Percentiles rank a stretch among this genome's conserved stretches.
Evolutionary conservation across 2,888 invertebrate species (phyloP).

Genomic region (Glyphotaelius pellucidus): DNA sequence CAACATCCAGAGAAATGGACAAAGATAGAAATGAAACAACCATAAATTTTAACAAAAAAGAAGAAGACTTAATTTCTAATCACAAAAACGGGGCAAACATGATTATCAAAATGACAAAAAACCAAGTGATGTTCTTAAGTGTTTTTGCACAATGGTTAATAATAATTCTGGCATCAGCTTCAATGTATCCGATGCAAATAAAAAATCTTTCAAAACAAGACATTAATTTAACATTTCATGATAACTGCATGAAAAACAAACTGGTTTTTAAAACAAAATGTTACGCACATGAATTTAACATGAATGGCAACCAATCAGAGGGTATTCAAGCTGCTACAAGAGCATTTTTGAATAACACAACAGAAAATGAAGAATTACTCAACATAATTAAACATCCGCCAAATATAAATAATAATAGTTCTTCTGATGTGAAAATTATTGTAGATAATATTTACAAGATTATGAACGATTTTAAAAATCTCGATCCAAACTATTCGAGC

Average conservation of each 20-base stretch:
- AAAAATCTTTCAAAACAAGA: conserved; percentile 62
- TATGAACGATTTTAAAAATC: conserved; percentile 26
- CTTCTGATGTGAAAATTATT: conserved; percentile 18
- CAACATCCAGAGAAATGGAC: background rate
- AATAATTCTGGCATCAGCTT: conserved; percentile 71
- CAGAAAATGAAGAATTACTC: conserved; percentile 4
- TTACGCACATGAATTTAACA: background rate
- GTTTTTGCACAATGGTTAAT: conserved; percentile 73
- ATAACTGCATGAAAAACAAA: background rate
- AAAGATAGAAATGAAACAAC: background rate
- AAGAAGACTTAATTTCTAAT: background rate
- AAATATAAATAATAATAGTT: conserved; percentile 25
- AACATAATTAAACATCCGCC: conserved; percentile 31
- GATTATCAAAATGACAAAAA: conserved; percentile 66
- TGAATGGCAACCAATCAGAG: background rate
- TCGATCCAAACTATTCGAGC: background rate
- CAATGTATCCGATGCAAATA: conserved; percentile 73
- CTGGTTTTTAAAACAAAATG: background rate
- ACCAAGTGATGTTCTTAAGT: conserved; percentile 66
- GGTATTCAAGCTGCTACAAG: conserved; percentile 1
- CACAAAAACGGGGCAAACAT: background rate
- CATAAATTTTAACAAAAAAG: background rate
- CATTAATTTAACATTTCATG: background rate
- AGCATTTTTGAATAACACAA: background rate
- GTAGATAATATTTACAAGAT: conserved; percentile 30